Evolutionary conservation across 1,140 invertebrate genomes (phyloP).

Genomic region (Ceratosolen fusciceps): DNA sequence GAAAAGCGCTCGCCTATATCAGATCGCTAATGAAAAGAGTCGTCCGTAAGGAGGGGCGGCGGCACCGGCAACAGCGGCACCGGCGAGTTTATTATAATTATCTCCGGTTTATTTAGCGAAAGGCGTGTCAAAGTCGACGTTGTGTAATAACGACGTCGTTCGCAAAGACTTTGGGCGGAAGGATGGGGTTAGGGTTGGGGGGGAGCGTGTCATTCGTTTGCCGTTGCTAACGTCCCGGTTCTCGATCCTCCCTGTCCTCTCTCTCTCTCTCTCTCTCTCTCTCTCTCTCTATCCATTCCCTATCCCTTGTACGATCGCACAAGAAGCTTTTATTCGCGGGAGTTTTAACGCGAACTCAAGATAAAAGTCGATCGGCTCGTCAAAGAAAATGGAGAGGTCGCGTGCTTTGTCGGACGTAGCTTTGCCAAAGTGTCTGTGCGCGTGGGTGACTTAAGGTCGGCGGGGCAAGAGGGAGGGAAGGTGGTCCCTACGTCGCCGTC

Average conservation of each 20-base stretch:
- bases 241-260: neutral
- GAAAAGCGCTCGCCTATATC: no score
- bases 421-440: no score
- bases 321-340: neutral
- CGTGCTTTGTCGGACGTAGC: neutral
- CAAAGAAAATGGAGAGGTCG: neutral
- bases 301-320: neutral
- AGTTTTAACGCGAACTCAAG: neutral
- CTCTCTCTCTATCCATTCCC: no score
- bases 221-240: slow-evolving; percentile 3
- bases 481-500: slow-evolving; percentile 4
- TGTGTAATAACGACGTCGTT: neutral
- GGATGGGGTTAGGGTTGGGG: neutral
- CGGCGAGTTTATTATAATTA: no score
- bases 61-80: no score
- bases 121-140: neutral
- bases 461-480: slow-evolving; percentile 11
- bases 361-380: neutral
- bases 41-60: no score
- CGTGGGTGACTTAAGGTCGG: no score
- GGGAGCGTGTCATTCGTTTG: neutral
- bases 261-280: no score
- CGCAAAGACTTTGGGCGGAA: neutral
- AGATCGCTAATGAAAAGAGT: slow-evolving; percentile 1
- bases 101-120: neutral